Conservation (phyloP, 2,113 vertebrate species). For the Dipodomys spectabilis region DNA sequence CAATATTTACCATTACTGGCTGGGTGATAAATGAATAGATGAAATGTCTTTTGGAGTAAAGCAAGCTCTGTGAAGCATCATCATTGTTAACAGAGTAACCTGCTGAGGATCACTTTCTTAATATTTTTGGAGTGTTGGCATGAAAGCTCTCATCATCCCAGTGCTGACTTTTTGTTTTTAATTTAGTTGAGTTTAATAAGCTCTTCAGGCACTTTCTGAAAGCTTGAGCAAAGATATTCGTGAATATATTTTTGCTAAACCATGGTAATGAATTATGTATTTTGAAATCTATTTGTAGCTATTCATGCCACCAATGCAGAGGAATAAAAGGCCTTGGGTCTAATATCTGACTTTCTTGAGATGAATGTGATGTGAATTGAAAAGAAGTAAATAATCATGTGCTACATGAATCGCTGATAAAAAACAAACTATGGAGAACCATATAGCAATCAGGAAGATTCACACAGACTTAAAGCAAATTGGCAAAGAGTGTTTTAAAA, state of each 20-base stretch:
- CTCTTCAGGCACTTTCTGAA: slow-evolving; percentile 68
- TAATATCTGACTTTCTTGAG: slow-evolving; percentile 46
- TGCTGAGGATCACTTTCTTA: slow-evolving; percentile 50
- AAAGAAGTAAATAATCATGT: slow-evolving; percentile 2
- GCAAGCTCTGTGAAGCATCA: slow-evolving; percentile 29
- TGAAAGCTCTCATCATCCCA: slow-evolving; percentile 46
- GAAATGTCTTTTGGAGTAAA: slow-evolving; percentile 11
- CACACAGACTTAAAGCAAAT: neutral
- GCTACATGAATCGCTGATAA: neutral
- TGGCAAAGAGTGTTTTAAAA: neutral
- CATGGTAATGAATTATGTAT: slow-evolving; percentile 70
- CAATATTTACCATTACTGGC: neutral
- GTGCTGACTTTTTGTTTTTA: slow-evolving; percentile 59
- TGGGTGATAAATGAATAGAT: slow-evolving; percentile 4
- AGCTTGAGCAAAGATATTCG: slow-evolving; percentile 59
- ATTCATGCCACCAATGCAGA: slow-evolving; percentile 60
- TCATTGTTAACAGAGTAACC: slow-evolving; percentile 50
- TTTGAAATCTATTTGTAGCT: slow-evolving; percentile 66
- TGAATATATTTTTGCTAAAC: slow-evolving; percentile 72
- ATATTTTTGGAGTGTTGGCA: slow-evolving; percentile 60
- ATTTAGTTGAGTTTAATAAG: slow-evolving; percentile 60
- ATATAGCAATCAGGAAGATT: neutral
- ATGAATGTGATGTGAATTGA: slow-evolving; percentile 52
- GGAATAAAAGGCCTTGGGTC: slow-evolving; percentile 62
- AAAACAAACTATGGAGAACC: neutral